Conservation (phyloP, 1,140 invertebrate genomes). For the Aleiodes sp. region DNA sequence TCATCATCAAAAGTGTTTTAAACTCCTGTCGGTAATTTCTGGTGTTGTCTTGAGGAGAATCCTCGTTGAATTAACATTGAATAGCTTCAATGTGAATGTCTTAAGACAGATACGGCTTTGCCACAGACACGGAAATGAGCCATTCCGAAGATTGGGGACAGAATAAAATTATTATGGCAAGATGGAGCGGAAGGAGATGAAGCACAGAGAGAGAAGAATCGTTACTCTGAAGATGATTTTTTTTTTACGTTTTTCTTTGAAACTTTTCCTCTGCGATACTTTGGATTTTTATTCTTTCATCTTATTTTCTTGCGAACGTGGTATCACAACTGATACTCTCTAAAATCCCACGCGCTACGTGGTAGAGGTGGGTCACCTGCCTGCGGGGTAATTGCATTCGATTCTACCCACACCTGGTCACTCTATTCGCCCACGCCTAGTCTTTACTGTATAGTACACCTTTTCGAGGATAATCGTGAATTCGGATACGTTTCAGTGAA, state of each 20-base stretch:
- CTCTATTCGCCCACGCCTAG: conserved; percentile 17
- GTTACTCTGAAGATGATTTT: too few species aligned
- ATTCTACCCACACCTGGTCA: conserved; percentile 33
- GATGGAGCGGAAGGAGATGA: neutral
- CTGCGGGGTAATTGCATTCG: conserved; percentile 39
- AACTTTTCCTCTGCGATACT: too few species aligned
- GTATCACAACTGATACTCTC: conserved; percentile 30
- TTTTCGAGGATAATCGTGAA: too few species aligned
- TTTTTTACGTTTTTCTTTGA: too few species aligned
- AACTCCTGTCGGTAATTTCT: neutral
- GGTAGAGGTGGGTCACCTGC: conserved; percentile 43
- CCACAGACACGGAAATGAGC: conserved; percentile 20
- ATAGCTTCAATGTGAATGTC: too few species aligned
- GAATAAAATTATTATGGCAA: neutral
- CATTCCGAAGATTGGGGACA: conserved; percentile 2
- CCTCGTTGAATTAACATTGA: conserved; percentile 2
- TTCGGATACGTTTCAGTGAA: too few species aligned
- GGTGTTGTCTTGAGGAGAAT: neutral
- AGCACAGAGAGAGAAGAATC: too few species aligned
- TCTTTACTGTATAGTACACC: neutral
- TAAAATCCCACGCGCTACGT: conserved; percentile 40
- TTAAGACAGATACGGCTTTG: too few species aligned
- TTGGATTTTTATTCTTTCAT: neutral
- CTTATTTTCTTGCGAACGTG: too few species aligned
- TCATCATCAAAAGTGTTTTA: neutral